Conservation (phyloP, 2,888 invertebrate genomes). For the Zygogramma bicolorata region DNA sequence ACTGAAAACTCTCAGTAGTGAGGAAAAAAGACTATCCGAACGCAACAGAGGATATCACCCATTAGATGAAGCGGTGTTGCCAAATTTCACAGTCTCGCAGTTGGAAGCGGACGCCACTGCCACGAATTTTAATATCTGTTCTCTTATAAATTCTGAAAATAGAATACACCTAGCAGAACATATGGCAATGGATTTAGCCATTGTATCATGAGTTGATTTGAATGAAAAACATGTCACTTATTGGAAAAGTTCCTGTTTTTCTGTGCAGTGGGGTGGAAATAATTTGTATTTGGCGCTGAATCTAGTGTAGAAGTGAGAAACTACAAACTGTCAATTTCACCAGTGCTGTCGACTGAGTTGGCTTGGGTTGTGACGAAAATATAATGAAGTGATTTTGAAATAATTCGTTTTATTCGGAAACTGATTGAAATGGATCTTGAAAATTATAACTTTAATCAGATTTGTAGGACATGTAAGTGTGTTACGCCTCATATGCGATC, state of each 20-base stretch:
- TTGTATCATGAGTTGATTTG: no score
- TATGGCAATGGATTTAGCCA: no score
- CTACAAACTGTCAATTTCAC: slow-evolving; percentile 47
- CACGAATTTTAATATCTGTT: no score
- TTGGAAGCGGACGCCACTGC: no score
- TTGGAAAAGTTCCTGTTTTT: not conserved
- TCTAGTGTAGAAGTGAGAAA: slow-evolving; percentile 12
- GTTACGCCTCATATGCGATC: slow-evolving; percentile 61
- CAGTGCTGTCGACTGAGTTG: slow-evolving; percentile 64
- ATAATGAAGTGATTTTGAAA: slow-evolving; percentile 46
- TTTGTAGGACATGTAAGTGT: slow-evolving; percentile 65
- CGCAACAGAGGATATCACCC: no score
- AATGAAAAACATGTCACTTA: no score
- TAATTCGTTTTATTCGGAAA: slow-evolving; percentile 33
- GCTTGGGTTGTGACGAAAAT: slow-evolving; percentile 57
- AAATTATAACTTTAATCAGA: slow-evolving; percentile 60
- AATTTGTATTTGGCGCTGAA: slow-evolving; percentile 25
- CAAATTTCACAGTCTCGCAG: no score
- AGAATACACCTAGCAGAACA: no score
- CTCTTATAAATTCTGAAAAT: no score
- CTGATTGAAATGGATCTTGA: slow-evolving; percentile 57
- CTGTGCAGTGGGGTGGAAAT: not conserved
- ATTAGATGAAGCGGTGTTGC: no score
- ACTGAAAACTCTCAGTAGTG: no score
- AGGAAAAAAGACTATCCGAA: no score